phyloP scores from a whole-genome alignment of 2,888 invertebrate genomes.

The Dryobotodes eremita region DNA sequence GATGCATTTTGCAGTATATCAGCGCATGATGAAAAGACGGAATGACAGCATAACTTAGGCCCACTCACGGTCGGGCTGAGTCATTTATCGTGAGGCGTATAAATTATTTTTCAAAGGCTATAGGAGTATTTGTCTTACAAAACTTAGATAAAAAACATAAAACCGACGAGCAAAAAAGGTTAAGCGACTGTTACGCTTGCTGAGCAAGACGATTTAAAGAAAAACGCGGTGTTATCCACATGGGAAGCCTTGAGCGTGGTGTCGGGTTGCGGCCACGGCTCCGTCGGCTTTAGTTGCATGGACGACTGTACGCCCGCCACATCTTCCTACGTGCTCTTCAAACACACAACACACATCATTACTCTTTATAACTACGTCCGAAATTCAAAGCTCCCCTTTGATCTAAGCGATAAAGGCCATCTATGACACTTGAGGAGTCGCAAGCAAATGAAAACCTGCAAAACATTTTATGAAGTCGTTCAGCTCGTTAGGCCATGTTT shows the following conservation, averaged over 20 bases:
- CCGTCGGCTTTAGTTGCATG: constrained; percentile 82
- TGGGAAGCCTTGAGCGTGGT: constrained; percentile 87
- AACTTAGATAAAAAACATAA: constrained; percentile 40
- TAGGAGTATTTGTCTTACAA: constrained; percentile 48
- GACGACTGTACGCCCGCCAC: constrained; percentile 79
- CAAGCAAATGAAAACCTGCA: constrained; percentile 70
- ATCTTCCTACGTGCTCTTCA: constrained; percentile 74
- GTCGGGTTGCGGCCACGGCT: constrained; percentile 78
- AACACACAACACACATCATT: constrained; percentile 69
- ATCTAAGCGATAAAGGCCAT: constrained; percentile 41
- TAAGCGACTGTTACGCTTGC: constrained; percentile 64
- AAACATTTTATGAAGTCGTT: constrained; percentile 76
- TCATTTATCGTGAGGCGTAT: constrained; percentile 62
- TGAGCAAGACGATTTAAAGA: constrained; percentile 77
- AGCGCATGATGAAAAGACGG: constrained; percentile 78
- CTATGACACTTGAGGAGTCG: constrained; percentile 52
- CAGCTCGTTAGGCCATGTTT: constrained; percentile 78
- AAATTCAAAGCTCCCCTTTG: constrained; percentile 51
- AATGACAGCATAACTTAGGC: constrained; percentile 76
- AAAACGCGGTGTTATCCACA: constrained; percentile 83
- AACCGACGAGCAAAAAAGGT: constrained; percentile 61
- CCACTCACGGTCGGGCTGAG: constrained; percentile 67
- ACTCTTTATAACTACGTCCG: constrained; percentile 59
- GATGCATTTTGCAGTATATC: constrained; percentile 82
- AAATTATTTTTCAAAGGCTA: constrained; percentile 56